Evolutionary conservation across 2,888 invertebrate species (phyloP).

Genomic region (Hypercompe scribonia): DNA sequence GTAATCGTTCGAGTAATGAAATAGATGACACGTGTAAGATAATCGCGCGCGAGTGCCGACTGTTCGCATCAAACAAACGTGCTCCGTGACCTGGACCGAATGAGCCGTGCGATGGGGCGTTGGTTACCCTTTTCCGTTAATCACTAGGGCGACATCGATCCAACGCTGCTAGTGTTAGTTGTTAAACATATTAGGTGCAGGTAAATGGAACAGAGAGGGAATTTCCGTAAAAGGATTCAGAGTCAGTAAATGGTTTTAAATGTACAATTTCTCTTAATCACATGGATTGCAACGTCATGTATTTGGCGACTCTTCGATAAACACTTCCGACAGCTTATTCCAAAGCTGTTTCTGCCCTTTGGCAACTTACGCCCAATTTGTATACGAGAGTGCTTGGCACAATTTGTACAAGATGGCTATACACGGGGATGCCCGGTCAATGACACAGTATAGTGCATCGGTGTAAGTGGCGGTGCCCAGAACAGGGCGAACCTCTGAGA

Average conservation of each 20-base stretch:
- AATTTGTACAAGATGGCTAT: too few species aligned
- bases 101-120: background rate
- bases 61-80: background rate
- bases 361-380: too few species aligned
- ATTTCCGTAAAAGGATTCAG: background rate
- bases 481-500: too few species aligned
- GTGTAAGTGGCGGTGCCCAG: too few species aligned
- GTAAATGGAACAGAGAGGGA: background rate
- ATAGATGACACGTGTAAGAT: slow-evolving; percentile 46
- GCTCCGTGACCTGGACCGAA: background rate
- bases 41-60: slow-evolving; percentile 16
- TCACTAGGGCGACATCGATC: slow-evolving; percentile 1
- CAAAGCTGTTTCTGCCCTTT: background rate
- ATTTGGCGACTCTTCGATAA: background rate
- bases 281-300: background rate
- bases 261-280: background rate
- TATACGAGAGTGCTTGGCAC: too few species aligned
- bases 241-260: background rate
- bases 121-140: background rate
- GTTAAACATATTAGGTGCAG: slow-evolving; percentile 6
- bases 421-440: too few species aligned
- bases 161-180: background rate
- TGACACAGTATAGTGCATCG: too few species aligned
- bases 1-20: slow-evolving; percentile 18
- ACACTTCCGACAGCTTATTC: accelerated